Conservation (phyloP, 2,888 invertebrate species). For the Isoperla grammatica region DNA sequence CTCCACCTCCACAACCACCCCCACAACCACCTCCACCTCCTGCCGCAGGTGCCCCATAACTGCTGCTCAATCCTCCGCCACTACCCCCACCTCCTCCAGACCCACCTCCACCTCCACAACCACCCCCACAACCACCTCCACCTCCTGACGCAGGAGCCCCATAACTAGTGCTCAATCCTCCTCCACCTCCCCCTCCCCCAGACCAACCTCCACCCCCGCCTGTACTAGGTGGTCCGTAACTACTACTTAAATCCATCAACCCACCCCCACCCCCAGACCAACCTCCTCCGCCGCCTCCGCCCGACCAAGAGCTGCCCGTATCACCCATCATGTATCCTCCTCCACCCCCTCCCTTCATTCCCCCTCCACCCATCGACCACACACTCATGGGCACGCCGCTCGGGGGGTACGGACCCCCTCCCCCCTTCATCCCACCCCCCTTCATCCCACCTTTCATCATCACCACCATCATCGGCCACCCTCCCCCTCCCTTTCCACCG, state of each 20-base stretch:
- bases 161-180: neutral
- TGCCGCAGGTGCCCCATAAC: neutral
- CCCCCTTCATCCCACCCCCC: neutral
- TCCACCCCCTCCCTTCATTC: neutral
- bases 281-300: neutral
- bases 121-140: constrained; percentile 2
- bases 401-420: constrained; percentile 1
- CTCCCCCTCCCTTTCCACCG: constrained; percentile 2
- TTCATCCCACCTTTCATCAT: constrained; percentile 10
- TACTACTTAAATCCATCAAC: neutral
- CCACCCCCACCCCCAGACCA: constrained; percentile 4
- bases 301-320: too few relatives aligned
- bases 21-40: neutral
- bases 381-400: neutral
- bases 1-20: constrained; percentile 1
- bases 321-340: neutral
- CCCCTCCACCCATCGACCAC: neutral
- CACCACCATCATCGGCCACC: neutral
- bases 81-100: neutral
- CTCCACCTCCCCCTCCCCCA: neutral
- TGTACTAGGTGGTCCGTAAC: neutral
- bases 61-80: neutral
- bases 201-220: neutral
- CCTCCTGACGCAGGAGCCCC: constrained; percentile 2
- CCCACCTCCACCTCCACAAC: neutral